Evolutionary conservation across 2,113 vertebrate species (phyloP).

Genomic region (Sardina pilchardus): DNA sequence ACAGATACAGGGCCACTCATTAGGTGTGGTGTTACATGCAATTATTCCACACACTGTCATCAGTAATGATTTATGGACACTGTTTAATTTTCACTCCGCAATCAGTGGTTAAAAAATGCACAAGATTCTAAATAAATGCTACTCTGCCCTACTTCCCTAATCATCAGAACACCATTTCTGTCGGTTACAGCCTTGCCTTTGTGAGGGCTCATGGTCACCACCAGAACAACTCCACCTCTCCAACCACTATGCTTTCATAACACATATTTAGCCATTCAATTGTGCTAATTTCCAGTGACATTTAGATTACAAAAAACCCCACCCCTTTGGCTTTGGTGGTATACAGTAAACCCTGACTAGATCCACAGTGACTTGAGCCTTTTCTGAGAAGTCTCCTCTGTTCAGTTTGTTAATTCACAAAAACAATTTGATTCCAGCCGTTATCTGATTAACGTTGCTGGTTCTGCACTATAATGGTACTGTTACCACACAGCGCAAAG

Average conservation of each 20-base stretch:
- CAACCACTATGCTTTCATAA: slow-evolving; percentile 19
- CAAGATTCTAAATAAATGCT: not conserved
- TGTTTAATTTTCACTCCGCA: not conserved
- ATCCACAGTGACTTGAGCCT: not conserved
- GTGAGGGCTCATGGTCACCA: not conserved
- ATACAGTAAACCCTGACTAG: slow-evolving; percentile 32
- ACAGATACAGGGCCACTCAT: not conserved
- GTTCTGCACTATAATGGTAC: no score
- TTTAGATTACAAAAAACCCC: slow-evolving; percentile 33
- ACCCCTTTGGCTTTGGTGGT: slow-evolving; percentile 34
- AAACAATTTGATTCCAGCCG: slow-evolving; percentile 22
- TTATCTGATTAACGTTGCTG: no score
- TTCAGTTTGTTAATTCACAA: not conserved
- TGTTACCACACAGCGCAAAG: no score
- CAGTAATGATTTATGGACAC: not conserved
- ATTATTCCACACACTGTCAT: not conserved
- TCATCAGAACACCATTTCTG: not conserved
- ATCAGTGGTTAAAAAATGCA: not conserved
- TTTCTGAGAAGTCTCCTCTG: not conserved
- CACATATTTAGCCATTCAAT: slow-evolving; percentile 42
- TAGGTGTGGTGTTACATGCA: not conserved
- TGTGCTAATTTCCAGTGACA: slow-evolving; percentile 42
- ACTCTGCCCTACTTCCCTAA: not conserved
- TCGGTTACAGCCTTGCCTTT: not conserved
- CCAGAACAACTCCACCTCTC: not conserved